Evolutionary conservation across 2,797 vertebrate species (phyloP).

Genomic region (Microchirus variegatus): DNA sequence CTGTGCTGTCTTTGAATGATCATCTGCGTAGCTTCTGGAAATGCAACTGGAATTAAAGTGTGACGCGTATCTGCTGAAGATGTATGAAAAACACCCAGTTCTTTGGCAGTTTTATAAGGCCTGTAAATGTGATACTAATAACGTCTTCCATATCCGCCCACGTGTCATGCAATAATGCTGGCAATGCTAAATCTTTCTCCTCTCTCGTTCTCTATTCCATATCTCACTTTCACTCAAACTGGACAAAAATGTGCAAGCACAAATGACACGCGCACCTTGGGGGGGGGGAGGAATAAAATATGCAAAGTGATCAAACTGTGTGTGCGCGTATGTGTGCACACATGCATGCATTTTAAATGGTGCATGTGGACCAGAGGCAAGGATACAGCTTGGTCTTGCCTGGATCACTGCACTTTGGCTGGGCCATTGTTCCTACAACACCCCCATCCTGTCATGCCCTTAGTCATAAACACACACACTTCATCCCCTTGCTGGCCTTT

Average conservation of each 20-base stretch:
- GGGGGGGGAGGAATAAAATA: conserved; percentile 12
- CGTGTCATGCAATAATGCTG: conserved; percentile 57
- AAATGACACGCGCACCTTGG: conserved; percentile 11
- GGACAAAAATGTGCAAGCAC: conserved; percentile 10
- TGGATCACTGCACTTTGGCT: conserved; percentile 79
- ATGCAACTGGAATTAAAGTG: conserved; percentile 48
- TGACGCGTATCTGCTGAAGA: conserved; percentile 60
- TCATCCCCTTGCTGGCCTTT: conserved; percentile 27
- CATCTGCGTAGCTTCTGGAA: conserved; percentile 58
- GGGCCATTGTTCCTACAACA: conserved; percentile 70
- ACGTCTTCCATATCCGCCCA: conserved; percentile 67
- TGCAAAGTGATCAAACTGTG: conserved; percentile 33
- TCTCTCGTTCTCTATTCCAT: conserved; percentile 15
- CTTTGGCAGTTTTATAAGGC: conserved; percentile 69
- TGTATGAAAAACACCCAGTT: conserved; percentile 63
- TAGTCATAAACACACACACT: conserved; percentile 49
- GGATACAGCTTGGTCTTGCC: conserved; percentile 81
- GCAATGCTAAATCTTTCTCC: conserved; percentile 33
- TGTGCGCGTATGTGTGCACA: conserved; percentile 3
- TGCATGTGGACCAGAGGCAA: conserved; percentile 71
- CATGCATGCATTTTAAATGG: conserved; percentile 50
- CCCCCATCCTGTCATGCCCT: conserved; percentile 3
- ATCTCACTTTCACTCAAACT: conserved; percentile 23
- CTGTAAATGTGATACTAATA: conserved; percentile 73
- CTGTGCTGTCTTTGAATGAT: conserved; percentile 46